These are phyloP conservation scores for Dicyrtomina minuta DNA, from an alignment of 2,888 invertebrate species.

Conservation along the genomic window DNA sequence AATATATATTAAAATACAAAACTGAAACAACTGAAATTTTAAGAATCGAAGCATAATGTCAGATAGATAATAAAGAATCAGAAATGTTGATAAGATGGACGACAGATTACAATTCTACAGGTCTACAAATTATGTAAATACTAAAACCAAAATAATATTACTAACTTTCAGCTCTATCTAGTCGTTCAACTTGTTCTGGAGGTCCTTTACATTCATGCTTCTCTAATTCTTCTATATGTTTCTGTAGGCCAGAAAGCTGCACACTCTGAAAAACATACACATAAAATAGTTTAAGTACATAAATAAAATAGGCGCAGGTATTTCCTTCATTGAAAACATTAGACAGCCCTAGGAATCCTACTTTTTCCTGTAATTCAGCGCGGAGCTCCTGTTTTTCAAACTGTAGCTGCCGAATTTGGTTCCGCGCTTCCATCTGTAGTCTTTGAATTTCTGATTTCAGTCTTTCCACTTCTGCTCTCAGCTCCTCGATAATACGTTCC, in stretches of 20 bases:
- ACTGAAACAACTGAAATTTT: too few species aligned
- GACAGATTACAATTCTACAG: too few species aligned
- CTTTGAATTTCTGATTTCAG: slow-evolving; percentile 64
- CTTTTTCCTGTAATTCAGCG: slow-evolving; percentile 60
- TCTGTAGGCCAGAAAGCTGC: slow-evolving; percentile 1
- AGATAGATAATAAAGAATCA: too few species aligned
- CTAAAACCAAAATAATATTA: too few species aligned
- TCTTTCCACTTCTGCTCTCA: slow-evolving; percentile 73
- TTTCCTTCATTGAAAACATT: not conserved
- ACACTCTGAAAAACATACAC: slow-evolving; percentile 18
- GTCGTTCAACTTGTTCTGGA: slow-evolving; percentile 40
- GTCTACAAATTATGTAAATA: too few species aligned
- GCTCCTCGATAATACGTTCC: slow-evolving; percentile 75
- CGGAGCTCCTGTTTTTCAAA: slow-evolving; percentile 60
- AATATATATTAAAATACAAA: too few species aligned
- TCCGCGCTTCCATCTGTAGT: slow-evolving; percentile 61
- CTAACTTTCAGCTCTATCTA: slow-evolving; percentile 52
- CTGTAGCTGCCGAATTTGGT: slow-evolving; percentile 60
- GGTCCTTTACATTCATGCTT: slow-evolving; percentile 50
- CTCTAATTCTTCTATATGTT: slow-evolving; percentile 41
- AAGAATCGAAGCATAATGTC: too few species aligned
- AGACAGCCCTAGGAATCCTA: slow-evolving; percentile 36
- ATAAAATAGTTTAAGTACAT: not conserved
- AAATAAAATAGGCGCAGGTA: not conserved
- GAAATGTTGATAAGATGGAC: too few species aligned